These are phyloP conservation scores for Phycodurus eques DNA, from an alignment of 2,113 vertebrate species.

Conservation along the genomic window DNA sequence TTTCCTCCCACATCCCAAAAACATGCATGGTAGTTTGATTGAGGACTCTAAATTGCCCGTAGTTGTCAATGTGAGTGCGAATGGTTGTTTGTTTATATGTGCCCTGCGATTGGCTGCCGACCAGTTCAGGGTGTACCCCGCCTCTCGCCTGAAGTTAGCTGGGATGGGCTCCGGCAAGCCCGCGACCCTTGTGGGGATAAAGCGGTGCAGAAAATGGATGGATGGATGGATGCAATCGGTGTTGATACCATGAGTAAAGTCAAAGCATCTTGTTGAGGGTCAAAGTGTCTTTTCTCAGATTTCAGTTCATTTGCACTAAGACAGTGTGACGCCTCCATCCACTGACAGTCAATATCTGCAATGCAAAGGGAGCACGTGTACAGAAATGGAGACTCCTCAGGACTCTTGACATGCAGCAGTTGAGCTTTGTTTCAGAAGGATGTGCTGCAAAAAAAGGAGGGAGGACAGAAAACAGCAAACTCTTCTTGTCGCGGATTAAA, in stretches of 20 bases:
- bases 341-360: constrained; percentile 88
- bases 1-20: no score
- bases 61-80: no score
- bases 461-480: constrained; percentile 41
- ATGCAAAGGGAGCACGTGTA: constrained; percentile 33
- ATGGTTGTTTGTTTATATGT: no score
- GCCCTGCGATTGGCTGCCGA: no score
- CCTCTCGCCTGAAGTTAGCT: no score
- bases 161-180: no score
- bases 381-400: constrained; percentile 41
- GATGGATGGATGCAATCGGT: no score
- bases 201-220: no score
- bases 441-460: constrained; percentile 54
- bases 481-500: constrained; percentile 66
- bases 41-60: no score
- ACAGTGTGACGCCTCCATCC: constrained; percentile 91
- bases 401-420: constrained; percentile 54
- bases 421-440: constrained; percentile 56
- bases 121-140: no score
- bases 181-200: no score
- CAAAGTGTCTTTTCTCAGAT: constrained; percentile 89
- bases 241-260: constrained; percentile 47
- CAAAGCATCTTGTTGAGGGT: constrained; percentile 72
- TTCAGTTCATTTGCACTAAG: constrained; percentile 94
- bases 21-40: no score